Evolutionary conservation across 2,888 invertebrate species (phyloP).

Genomic region (Abrostola tripartita): DNA sequence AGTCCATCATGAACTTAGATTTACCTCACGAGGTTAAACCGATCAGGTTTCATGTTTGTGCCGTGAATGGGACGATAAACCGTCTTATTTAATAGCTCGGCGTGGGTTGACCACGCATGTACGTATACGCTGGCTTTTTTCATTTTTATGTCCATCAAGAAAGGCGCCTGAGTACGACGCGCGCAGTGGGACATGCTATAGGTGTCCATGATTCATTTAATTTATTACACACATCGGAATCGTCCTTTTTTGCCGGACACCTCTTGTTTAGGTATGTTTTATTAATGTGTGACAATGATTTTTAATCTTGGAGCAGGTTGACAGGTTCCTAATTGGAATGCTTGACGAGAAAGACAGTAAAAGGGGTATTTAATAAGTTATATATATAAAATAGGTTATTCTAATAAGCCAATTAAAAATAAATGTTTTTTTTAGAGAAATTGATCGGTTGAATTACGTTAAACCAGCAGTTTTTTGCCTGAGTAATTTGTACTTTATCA

Average conservation of each 20-base stretch:
- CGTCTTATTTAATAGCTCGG: slow-evolving; percentile 75
- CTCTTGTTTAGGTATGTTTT: slow-evolving; percentile 46
- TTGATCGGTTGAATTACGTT: background rate
- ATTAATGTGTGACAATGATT: slow-evolving; percentile 29
- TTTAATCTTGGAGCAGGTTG: slow-evolving; percentile 31
- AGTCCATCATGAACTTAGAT: slow-evolving; percentile 60
- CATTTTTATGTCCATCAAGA: slow-evolving; percentile 77
- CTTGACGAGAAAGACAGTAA: background rate
- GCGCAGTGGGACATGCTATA: slow-evolving; percentile 76
- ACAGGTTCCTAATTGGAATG: slow-evolving; percentile 6
- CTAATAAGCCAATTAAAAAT: too few relatives aligned
- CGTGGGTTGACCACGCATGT: slow-evolving; percentile 74
- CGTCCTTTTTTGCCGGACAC: slow-evolving; percentile 60
- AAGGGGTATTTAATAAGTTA: too few relatives aligned
- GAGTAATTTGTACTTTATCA: background rate
- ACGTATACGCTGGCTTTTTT: slow-evolving; percentile 58
- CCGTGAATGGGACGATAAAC: slow-evolving; percentile 83
- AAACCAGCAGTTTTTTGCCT: background rate
- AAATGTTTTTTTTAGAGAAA: too few relatives aligned
- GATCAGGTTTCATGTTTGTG: slow-evolving; percentile 74
- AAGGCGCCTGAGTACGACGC: slow-evolving; percentile 77
- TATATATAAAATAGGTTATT: too few relatives aligned
- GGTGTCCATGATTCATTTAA: slow-evolving; percentile 72
- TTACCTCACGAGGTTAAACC: slow-evolving; percentile 72
- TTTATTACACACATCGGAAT: slow-evolving; percentile 78